Evolutionary conservation across 2,888 invertebrate genomes (phyloP).

Genomic region (Ophraella communa): DNA sequence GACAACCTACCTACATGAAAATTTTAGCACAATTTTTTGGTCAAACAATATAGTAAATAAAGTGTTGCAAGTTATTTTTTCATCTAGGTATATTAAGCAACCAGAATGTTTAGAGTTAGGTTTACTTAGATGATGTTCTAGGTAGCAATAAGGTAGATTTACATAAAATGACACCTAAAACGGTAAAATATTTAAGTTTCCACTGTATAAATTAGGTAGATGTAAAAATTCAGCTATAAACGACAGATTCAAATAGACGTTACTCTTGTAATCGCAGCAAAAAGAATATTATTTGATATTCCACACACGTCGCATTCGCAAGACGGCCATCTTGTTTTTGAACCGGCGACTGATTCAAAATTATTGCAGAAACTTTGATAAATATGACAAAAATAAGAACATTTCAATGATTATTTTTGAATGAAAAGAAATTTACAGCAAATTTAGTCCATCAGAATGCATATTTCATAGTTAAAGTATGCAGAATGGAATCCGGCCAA

Average conservation of each 20-base stretch:
- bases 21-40: background rate
- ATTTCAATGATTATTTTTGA: background rate
- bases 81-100: background rate
- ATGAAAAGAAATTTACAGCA: background rate
- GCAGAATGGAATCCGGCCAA: constrained; percentile 35
- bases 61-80: background rate
- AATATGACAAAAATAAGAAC: constrained; percentile 21
- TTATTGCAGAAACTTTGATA: constrained; percentile 31
- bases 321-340: constrained; percentile 56
- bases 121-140: background rate
- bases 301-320: constrained; percentile 53
- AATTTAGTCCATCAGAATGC: background rate
- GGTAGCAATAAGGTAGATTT: background rate
- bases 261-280: background rate
- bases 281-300: constrained; percentile 7
- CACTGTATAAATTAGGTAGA: background rate
- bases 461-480: background rate
- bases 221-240: background rate
- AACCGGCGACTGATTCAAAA: constrained; percentile 45
- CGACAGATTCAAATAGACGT: background rate
- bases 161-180: background rate
- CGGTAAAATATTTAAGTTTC: background rate
- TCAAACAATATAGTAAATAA: background rate
- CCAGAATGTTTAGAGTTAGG: background rate
- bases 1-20: constrained; percentile 29